Conservation (phyloP, 1,140 invertebrate species). For the Homarus americanus region DNA sequence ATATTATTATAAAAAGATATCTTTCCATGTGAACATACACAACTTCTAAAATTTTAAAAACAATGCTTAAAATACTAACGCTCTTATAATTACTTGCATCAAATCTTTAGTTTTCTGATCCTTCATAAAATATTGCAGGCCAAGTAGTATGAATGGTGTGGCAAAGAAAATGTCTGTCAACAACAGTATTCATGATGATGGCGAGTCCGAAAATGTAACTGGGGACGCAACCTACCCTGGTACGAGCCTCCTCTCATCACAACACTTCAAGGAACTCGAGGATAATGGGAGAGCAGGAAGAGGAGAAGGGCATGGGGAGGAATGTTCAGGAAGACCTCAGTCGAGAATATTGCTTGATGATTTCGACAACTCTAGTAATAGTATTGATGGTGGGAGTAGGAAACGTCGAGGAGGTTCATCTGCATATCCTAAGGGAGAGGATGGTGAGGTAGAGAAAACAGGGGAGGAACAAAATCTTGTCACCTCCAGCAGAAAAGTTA, state of each 20-base stretch:
- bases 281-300: background rate
- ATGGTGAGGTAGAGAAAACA: background rate
- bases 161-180: background rate
- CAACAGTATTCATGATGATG: background rate
- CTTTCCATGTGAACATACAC: too few species aligned
- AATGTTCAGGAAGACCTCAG: background rate
- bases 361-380: background rate
- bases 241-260: background rate
- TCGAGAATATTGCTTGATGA: background rate
- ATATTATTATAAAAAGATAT: too few species aligned
- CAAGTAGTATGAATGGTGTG: slow-evolving; percentile 12
- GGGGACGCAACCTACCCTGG: background rate
- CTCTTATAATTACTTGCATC: too few species aligned
- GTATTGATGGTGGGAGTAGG: background rate
- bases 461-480: background rate
- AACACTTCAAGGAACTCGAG: background rate
- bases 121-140: background rate
- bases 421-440: background rate
- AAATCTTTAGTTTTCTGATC: too few species aligned
- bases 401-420: background rate
- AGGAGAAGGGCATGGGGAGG: background rate
- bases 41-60: too few species aligned
- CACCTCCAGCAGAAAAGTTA: slow-evolving; percentile 25
- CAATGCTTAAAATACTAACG: too few species aligned
- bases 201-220: background rate